Evolutionary conservation across 2,797 vertebrate genomes (phyloP).

Genomic region (Dendrocincla fuliginosa): DNA sequence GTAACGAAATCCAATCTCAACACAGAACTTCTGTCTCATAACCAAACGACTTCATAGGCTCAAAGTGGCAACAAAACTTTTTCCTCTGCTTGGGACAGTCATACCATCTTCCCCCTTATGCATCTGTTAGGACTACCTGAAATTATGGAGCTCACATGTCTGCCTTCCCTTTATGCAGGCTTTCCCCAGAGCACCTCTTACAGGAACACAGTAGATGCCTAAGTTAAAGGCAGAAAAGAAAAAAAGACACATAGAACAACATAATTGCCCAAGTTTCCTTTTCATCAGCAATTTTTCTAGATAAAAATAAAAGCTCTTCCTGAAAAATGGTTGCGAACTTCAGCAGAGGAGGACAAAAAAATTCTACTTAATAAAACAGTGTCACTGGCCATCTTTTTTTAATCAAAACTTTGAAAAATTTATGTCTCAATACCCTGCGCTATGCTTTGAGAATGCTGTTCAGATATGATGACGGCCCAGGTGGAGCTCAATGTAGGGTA

Average conservation of each 20-base stretch:
- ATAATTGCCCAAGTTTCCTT: background rate
- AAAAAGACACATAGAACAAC: background rate
- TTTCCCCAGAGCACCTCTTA: background rate
- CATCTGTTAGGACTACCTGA: background rate
- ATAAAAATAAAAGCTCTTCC: background rate
- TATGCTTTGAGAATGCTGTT: background rate
- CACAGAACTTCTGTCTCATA: background rate
- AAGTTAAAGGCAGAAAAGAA: background rate
- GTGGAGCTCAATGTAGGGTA: background rate
- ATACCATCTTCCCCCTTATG: background rate
- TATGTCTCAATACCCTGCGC: background rate
- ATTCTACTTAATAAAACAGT: background rate
- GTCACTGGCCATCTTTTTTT: background rate
- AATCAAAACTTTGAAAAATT: background rate
- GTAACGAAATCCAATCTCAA: background rate
- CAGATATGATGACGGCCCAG: background rate
- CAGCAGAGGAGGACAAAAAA: background rate
- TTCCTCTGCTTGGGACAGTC: background rate
- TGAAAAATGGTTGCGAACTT: background rate
- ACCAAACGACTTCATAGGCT: background rate
- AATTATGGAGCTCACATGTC: background rate
- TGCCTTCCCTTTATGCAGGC: background rate
- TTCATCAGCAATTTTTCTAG: background rate
- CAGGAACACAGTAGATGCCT: background rate
- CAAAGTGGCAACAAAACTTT: background rate